Conservation (phyloP, 2,797 vertebrate species). For the Hydrocynus forskahlii region DNA sequence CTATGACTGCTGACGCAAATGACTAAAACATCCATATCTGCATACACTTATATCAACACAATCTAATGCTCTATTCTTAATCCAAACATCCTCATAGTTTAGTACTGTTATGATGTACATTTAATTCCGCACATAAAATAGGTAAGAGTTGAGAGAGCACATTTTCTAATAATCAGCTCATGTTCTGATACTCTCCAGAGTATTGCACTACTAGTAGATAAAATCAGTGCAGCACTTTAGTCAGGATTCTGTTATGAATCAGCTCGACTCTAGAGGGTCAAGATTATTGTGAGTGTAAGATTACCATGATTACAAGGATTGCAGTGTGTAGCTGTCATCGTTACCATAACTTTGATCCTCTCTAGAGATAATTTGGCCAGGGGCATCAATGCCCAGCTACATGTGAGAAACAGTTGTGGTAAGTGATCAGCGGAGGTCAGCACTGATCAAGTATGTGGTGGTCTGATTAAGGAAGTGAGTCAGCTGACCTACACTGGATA, state of each 20-base stretch:
- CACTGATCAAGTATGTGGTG: constrained; percentile 44
- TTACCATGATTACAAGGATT: constrained; percentile 43
- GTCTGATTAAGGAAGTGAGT: constrained; percentile 54
- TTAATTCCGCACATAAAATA: constrained; percentile 5
- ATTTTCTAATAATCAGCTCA: constrained; percentile 27
- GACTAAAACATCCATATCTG: constrained; percentile 45
- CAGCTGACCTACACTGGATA: constrained; percentile 38
- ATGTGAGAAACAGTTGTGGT: constrained; percentile 12
- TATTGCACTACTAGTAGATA: constrained; percentile 8
- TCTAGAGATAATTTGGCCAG: constrained; percentile 32
- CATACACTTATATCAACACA: constrained; percentile 13
- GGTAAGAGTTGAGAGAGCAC: not conserved
- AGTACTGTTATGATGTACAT: constrained; percentile 18
- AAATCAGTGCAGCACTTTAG: constrained; percentile 20
- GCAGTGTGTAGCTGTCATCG: constrained; percentile 19
- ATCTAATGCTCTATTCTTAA: constrained; percentile 35
- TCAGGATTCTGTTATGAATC: constrained; percentile 19
- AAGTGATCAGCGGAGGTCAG: constrained; percentile 9
- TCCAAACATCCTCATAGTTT: constrained; percentile 20
- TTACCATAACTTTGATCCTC: constrained; percentile 41
- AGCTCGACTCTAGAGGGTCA: constrained; percentile 8
- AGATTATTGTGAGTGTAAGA: constrained; percentile 39
- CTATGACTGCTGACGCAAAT: constrained; percentile 47
- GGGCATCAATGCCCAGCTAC: constrained; percentile 29
- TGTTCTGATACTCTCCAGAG: constrained; percentile 23